Evolutionary conservation across 2,888 invertebrate species (phyloP).

Genomic region (Ceraclea dissimilis): DNA sequence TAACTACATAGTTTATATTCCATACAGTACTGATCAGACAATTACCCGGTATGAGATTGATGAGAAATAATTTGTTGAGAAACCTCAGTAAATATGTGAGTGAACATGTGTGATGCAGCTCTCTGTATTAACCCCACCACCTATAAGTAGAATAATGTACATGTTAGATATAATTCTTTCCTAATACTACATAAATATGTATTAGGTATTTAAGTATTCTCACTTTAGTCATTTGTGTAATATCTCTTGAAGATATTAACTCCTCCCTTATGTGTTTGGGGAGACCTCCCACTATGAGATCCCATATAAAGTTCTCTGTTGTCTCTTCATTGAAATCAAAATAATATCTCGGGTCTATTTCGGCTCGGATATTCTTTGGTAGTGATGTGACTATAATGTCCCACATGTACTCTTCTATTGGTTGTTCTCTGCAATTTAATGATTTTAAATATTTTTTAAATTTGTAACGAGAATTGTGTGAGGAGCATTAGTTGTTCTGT

Average conservation of each 20-base stretch:
- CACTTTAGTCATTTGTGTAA: background rate
- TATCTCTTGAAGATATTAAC: background rate
- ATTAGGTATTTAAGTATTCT: too few relatives aligned
- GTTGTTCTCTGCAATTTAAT: background rate
- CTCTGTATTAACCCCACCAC: background rate
- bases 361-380: background rate
- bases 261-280: background rate
- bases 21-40: too few relatives aligned
- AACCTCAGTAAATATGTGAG: background rate
- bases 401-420: background rate
- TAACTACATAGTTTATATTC: too few relatives aligned
- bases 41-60: too few relatives aligned
- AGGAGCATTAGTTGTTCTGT: too few relatives aligned
- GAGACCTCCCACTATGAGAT: background rate
- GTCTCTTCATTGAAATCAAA: background rate
- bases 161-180: background rate
- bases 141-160: background rate
- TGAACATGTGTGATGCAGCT: background rate
- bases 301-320: background rate
- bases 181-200: background rate
- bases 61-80: background rate
- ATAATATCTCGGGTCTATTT: background rate
- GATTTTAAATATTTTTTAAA: too few relatives aligned
- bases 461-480: too few relatives aligned
- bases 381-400: background rate